Percentiles rank a stretch among this genome's conserved stretches.
phyloP scores from a whole-genome alignment of 2,888 invertebrate species.

The Leistus spinibarbis region DNA sequence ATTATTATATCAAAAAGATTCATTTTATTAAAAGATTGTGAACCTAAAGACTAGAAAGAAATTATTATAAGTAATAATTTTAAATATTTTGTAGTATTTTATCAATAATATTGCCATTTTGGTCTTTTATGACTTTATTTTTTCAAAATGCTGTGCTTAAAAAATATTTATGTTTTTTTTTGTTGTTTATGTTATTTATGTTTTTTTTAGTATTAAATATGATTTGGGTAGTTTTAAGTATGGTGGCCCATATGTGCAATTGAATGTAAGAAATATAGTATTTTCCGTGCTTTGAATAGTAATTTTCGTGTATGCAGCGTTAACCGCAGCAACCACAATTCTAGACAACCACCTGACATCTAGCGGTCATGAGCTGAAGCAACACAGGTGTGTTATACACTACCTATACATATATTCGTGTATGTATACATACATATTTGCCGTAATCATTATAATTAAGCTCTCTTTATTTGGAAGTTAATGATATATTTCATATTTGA shows the following conservation, averaged over 20 bases:
- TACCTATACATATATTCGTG: neutral
- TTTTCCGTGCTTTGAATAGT: constrained; percentile 19
- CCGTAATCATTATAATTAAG: constrained; percentile 38
- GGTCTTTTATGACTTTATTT: too few relatives aligned
- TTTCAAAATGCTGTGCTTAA: too few relatives aligned
- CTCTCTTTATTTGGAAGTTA: constrained; percentile 39
- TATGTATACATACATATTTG: constrained; percentile 23
- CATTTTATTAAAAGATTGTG: too few relatives aligned
- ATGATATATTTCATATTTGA: constrained; percentile 38
- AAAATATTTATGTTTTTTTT: too few relatives aligned
- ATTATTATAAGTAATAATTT: neutral
- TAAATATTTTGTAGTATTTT: too few relatives aligned
- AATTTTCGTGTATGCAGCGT: constrained; percentile 29
- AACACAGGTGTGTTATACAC: constrained; percentile 26
- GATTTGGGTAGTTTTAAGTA: neutral
- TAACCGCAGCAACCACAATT: constrained; percentile 26
- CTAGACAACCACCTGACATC: constrained; percentile 43
- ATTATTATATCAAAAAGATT: too few relatives aligned
- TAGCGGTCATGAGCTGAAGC: constrained; percentile 41
- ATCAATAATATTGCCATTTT: too few relatives aligned
- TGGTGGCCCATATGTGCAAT: neutral
- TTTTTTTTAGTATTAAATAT: neutral
- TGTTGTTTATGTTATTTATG: neutral
- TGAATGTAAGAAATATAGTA: neutral
- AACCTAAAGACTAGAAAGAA: too few relatives aligned